Evolutionary conservation across 2,113 vertebrate species (phyloP), one percentile per base, ranked within the genome.

Genomic region (Genyomyrus donnyi): DNA sequence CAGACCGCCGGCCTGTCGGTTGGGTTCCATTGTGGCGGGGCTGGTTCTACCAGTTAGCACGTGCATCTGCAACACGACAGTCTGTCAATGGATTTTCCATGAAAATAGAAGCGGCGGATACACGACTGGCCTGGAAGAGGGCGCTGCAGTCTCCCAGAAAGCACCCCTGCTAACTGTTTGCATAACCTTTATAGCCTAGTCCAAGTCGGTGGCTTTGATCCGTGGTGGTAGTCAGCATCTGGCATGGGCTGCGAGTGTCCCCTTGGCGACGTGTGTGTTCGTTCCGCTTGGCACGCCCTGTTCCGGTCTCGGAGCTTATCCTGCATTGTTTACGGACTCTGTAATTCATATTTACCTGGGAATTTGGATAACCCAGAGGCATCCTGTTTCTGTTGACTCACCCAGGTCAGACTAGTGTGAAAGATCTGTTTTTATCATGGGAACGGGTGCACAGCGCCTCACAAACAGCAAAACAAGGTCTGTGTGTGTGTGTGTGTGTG

Each of bases 321-420:
- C 39, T 45, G 83, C 45, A 48, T 85, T 85, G 83, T 85, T 48
- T 45, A 85, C 21, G 15, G 21, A 85, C 45, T 24, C 83, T 24
- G 45, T 84, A 85, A 85, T 46, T 48, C 45, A 85, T 85, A 48
- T 85, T 85, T 85, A 85, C 83, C 83, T 85, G 83, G 45, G 83
- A 85, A 70, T 48, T 48, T 85, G 83, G 42, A n/a, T 85, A 48
- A 85, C 45, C 83, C 39, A 42, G 11, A 85, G 83, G 83, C 83
- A 24, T 85, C 83, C 83, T 85, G 83, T 85, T 85, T 85, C 83
- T 46, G 83, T 24, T 85, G 83, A 48, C 83, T 46, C 83, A 85
- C 42, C 83, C 83, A 48, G 83, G 83, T 85, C 83, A 85, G 83
- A 48, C 83, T 48, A 48, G 83, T 85, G 83, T 85, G 45, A 46